Percentiles rank a stretch among this genome's conserved stretches.
phyloP scores from a whole-genome alignment of 2,888 invertebrate species.

The Smittia sp. region DNA sequence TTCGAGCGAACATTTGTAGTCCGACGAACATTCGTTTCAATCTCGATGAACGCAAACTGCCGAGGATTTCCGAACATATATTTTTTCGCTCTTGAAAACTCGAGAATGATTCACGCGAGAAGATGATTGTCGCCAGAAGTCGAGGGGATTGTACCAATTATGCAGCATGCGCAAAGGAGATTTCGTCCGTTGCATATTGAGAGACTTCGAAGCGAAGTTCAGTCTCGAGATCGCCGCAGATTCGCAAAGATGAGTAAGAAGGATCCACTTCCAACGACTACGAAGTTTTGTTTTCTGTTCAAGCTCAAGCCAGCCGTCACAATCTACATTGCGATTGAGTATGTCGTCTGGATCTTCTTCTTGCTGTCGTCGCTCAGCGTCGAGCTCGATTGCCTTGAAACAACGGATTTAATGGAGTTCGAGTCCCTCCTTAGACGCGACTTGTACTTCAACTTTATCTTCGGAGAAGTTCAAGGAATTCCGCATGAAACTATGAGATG shows the following conservation, averaged over 20 bases:
- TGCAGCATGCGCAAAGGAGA: neutral
- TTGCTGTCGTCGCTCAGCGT: constrained; percentile 20
- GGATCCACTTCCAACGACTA: constrained; percentile 28
- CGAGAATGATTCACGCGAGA: neutral
- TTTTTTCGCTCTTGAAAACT: too few species aligned
- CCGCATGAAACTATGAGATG: constrained; percentile 10
- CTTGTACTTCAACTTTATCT: constrained; percentile 15
- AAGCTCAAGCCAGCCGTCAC: constrained; percentile 4
- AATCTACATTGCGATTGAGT: constrained; percentile 11
- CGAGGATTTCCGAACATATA: too few species aligned
- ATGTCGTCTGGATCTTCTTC: constrained; percentile 24
- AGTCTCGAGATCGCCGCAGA: neutral
- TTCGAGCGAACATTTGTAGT: too few species aligned
- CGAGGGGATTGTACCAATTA: neutral
- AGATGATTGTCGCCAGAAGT: neutral
- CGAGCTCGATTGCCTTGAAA: constrained; percentile 9
- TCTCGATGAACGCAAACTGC: too few species aligned
- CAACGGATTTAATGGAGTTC: neutral
- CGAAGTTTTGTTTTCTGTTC: constrained; percentile 21
- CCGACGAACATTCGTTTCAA: too few species aligned
- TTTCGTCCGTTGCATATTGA: neutral
- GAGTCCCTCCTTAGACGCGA: constrained; percentile 7
- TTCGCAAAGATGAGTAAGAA: neutral
- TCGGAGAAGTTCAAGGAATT: constrained; percentile 1
- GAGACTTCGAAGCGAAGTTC: neutral